Base-by-base conservation (phyloP, 2,113 vertebrate species). In the Turdus rufiventris region DNA sequence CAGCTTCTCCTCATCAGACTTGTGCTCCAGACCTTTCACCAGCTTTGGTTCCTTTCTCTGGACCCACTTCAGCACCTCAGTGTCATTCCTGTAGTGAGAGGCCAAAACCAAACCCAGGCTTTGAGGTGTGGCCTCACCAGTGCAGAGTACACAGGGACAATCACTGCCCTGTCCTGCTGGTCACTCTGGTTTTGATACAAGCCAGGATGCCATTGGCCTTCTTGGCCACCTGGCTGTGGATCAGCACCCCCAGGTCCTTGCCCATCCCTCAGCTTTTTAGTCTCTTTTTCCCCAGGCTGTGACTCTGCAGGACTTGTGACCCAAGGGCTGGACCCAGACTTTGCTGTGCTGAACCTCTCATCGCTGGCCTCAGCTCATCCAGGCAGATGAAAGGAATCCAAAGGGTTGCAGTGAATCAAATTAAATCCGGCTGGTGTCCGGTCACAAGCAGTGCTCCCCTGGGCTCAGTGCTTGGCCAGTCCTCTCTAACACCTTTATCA, bases 361-460 rank as follows among this genome's bases (percentile, higher is more conserved):
- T 24, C 0, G 2, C 42, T 57, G 70, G 42, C 34, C 51, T 66
- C 34, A 48, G 42, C 12, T 66, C 24, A 57, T 8, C 18, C 8
- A 3, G 19, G 42, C 23, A 48, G 31, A 12, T 48, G 29, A 5
- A 43, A 31, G 1, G 25, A 75, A 6, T 20, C 71, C 31, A 26
- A 16, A 42, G 43, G 50, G 31, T 31, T 34, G 17, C 0, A 0
- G 10, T 5, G 20, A 50, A 50, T 57, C 1, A 0, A 31, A 10
- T 15, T 24, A 48, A 74, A 66, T 26, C 34, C 43, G 25, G 6
- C 0, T 34, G 60, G 18, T 48, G 34, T 29, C 31, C 8, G 17
- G 42, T 10, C 31, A 75, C 34, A 50, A 31, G 12, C 31, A 25
- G 8, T 31, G 20, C 36, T 66, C 15, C 29, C 24, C 60, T 57